These are phyloP conservation scores for Elgonia sp. DNA, from an alignment of 2,888 invertebrate species.

Conservation along the genomic window DNA sequence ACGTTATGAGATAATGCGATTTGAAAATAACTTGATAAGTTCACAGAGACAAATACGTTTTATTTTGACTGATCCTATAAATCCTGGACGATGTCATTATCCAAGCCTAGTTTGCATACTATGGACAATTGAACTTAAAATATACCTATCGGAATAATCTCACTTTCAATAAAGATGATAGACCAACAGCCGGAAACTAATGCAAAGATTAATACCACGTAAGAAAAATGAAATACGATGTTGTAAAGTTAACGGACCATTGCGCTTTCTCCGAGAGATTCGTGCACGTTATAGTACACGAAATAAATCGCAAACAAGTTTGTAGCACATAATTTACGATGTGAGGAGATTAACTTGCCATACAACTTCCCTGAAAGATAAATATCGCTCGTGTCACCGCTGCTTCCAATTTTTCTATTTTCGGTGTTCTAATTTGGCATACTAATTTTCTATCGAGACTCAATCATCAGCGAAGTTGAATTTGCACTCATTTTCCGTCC, in stretches of 20 bases:
- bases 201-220: slow-evolving; percentile 71
- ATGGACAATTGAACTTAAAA: slow-evolving; percentile 59
- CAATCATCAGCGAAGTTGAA: neutral
- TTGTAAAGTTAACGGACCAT: slow-evolving; percentile 75
- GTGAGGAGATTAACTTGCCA: slow-evolving; percentile 72
- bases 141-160: slow-evolving; percentile 42
- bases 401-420: slow-evolving; percentile 45
- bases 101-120: slow-evolving; percentile 11
- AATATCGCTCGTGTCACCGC: slow-evolving; percentile 60
- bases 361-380: slow-evolving; percentile 59
- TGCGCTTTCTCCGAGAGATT: slow-evolving; percentile 69
- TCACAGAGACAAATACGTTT: slow-evolving; percentile 14
- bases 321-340: slow-evolving; percentile 72
- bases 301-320: slow-evolving; percentile 75
- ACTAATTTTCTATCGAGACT: slow-evolving; percentile 4
- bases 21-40: slow-evolving; percentile 46
- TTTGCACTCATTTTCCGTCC: neutral
- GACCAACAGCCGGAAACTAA: slow-evolving; percentile 67
- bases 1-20: slow-evolving; percentile 35
- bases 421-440: slow-evolving; percentile 24
- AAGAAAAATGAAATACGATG: slow-evolving; percentile 73
- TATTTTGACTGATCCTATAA: slow-evolving; percentile 17
- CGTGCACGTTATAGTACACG: slow-evolving; percentile 67
- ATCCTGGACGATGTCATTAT: slow-evolving; percentile 10
- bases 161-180: slow-evolving; percentile 65